These are phyloP conservation scores for Theropithecus gelada DNA, from an alignment of 2,113 vertebrate species.

Conservation along the genomic window DNA sequence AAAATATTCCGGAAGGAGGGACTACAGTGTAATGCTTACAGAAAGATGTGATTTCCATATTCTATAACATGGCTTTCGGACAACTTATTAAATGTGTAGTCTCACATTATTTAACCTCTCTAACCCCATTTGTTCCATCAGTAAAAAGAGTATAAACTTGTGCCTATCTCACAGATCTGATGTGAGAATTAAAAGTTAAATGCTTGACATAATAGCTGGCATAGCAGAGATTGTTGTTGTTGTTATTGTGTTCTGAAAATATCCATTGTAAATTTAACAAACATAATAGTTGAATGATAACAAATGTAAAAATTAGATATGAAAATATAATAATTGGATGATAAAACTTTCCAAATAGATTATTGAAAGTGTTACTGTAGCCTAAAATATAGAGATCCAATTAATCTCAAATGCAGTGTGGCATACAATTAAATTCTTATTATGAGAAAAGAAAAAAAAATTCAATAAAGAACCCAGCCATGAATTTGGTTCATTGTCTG, in stretches of 20 bases:
- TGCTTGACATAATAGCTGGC: background rate
- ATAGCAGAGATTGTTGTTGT: background rate
- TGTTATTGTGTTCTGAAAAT: background rate
- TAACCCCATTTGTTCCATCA: background rate
- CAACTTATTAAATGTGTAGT: background rate
- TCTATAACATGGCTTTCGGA: background rate
- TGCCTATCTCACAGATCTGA: background rate
- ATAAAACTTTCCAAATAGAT: background rate
- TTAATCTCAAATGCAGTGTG: slow-evolving; percentile 8
- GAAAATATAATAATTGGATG: background rate
- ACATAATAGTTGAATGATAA: background rate
- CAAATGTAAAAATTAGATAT: background rate
- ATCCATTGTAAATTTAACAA: background rate
- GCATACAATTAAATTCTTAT: slow-evolving; percentile 57
- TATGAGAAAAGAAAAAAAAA: slow-evolving; percentile 61
- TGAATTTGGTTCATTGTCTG: slow-evolving; percentile 65
- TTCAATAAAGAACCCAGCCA: slow-evolving; percentile 46
- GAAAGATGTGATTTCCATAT: background rate
- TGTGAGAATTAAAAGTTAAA: background rate
- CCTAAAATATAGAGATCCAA: background rate
- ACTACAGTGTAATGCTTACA: background rate
- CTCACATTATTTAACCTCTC: background rate
- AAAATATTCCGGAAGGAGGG: background rate
- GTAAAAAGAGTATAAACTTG: background rate
- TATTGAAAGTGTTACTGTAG: background rate